Percentiles rank a stretch among this genome's conserved stretches.
Conservation (phyloP, 1,140 invertebrate genomes). For the Lepidotrigona ventralis region DNA sequence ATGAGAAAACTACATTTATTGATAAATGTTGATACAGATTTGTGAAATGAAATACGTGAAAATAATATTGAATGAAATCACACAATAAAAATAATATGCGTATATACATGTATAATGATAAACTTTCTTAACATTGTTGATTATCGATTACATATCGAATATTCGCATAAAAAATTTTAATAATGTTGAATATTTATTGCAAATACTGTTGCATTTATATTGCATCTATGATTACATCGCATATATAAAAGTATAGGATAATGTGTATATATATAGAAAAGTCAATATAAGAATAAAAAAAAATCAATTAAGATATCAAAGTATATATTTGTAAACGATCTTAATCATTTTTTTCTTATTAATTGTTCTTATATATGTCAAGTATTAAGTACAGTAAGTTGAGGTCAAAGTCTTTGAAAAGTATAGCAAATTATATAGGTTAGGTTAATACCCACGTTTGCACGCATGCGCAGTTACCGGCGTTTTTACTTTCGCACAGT, state of each 20-base stretch:
- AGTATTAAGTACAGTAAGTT: neutral
- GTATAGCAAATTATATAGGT: constrained; percentile 23
- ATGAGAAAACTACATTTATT: neutral
- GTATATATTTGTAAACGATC: neutral
- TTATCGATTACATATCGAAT: neutral
- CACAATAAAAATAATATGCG: neutral
- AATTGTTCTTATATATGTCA: neutral
- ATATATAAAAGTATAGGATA: too few relatives aligned
- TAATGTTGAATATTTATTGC: neutral
- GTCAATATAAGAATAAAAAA: neutral
- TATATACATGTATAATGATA: neutral
- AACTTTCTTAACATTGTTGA: neutral
- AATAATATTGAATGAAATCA: neutral
- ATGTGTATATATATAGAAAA: too few relatives aligned
- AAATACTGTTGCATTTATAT: neutral
- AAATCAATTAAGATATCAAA: neutral
- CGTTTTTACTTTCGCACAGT: neutral
- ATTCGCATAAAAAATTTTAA: neutral
- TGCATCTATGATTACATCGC: neutral
- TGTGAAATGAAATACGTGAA: neutral
- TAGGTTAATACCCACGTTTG: constrained; percentile 19
- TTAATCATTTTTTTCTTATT: neutral
- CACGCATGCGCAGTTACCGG: constrained; percentile 43
- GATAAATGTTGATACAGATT: neutral
- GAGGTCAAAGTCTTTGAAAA: constrained; percentile 50